Percentiles rank a stretch among this genome's conserved stretches.
Conservation (phyloP, 2,888 invertebrate genomes). For the Dasysyrphus albostriatus region DNA sequence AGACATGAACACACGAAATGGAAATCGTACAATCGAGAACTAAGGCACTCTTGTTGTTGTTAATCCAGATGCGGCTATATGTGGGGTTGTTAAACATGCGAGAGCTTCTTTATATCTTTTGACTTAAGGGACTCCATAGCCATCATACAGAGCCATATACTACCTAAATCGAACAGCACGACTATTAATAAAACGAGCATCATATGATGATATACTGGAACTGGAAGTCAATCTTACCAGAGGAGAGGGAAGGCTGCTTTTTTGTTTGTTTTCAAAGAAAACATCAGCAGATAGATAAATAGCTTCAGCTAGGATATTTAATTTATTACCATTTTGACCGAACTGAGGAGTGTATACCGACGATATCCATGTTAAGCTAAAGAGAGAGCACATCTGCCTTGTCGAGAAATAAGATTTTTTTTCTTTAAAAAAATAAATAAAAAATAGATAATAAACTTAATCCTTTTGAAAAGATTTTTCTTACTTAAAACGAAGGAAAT, state of each 20-base stretch:
- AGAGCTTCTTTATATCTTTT: conserved; percentile 62
- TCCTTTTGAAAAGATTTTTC: conserved; percentile 37
- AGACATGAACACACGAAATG: conserved; percentile 71
- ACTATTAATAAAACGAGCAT: conserved; percentile 67
- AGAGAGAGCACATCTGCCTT: conserved; percentile 55
- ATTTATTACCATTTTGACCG: conserved; percentile 70
- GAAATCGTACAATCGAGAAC: conserved; percentile 59
- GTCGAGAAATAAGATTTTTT: conserved; percentile 13
- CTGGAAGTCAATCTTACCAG: conserved; percentile 24
- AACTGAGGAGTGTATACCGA: conserved; percentile 31
- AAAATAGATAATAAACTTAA: conserved; percentile 20
- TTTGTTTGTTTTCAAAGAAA: conserved; percentile 58
- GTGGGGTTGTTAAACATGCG: conserved; percentile 50
- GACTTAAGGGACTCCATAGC: conserved; percentile 21
- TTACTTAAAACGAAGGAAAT: conserved; percentile 30
- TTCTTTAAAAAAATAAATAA: conserved; percentile 6
- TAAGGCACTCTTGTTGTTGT: conserved; percentile 19
- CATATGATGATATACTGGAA: background rate
- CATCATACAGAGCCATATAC: background rate
- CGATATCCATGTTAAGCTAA: conserved; percentile 24
- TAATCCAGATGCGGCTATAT: conserved; percentile 62
- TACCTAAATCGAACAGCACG: conserved; percentile 44
- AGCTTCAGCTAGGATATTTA: conserved; percentile 59
- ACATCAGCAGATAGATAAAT: conserved; percentile 65
- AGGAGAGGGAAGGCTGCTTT: conserved; percentile 11